These are phyloP conservation scores for Daboia siamensis DNA, from an alignment of 2,113 vertebrate genomes.

Conservation along the genomic window DNA sequence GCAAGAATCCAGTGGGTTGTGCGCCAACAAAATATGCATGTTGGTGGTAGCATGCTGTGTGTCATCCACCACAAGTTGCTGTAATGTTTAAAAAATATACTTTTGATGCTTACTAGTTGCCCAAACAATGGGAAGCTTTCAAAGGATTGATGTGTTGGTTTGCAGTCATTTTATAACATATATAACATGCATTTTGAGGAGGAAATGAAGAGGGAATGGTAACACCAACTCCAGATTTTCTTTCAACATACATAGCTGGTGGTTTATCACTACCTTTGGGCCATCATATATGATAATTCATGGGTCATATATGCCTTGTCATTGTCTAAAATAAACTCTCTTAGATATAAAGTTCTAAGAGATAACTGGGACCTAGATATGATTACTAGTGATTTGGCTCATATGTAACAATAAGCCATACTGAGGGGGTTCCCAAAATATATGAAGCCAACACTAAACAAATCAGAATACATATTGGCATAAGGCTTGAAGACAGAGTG, in stretches of 20 bases:
- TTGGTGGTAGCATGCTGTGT: neutral
- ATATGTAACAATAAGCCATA: neutral
- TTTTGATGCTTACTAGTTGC: neutral
- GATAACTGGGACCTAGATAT: neutral
- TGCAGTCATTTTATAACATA: neutral
- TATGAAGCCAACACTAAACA: neutral
- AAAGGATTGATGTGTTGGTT: neutral
- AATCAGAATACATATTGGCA: neutral
- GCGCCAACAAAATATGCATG: neutral
- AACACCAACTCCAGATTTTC: neutral
- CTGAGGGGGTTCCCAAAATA: neutral
- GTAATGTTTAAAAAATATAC: neutral
- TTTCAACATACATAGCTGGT: neutral
- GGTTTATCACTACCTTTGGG: neutral
- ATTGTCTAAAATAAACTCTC: neutral
- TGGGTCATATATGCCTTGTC: neutral
- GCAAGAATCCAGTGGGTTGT: neutral
- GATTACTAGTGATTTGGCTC: neutral
- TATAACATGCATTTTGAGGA: neutral
- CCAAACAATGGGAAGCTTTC: neutral
- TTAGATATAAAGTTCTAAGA: neutral
- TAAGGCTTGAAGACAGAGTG: neutral
- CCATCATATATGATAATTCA: neutral
- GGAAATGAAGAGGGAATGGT: neutral
- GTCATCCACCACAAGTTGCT: neutral